Conservation (phyloP, 2,797 vertebrate genomes). For the Carapus acus region DNA sequence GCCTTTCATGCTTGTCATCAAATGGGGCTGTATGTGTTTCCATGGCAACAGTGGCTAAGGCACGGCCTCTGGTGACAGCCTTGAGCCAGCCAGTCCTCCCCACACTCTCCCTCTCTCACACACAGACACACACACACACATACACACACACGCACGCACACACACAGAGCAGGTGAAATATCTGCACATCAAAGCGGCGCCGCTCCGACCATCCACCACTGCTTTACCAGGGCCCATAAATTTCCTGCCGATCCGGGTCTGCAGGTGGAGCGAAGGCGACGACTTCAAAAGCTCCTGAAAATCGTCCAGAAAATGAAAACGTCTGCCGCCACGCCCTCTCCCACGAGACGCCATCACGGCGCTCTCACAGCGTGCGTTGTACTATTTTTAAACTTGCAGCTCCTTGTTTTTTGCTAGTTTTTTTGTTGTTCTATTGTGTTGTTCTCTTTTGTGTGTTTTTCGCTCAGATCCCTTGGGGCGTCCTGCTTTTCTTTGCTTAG, state of each 20-base stretch:
- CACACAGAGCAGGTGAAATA: constrained; percentile 49
- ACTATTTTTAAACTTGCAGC: neutral
- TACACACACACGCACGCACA: constrained; percentile 3
- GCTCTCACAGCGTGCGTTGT: constrained; percentile 13
- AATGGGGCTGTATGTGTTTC: constrained; percentile 63
- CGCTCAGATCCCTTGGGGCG: too few relatives aligned
- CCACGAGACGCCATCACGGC: constrained; percentile 13
- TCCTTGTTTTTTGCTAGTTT: too few relatives aligned
- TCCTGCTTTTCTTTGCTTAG: too few relatives aligned
- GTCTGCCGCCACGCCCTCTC: constrained; percentile 11
- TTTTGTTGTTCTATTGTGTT: too few relatives aligned
- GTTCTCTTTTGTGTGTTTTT: too few relatives aligned
- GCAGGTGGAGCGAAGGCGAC: constrained; percentile 22
- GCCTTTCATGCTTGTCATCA: constrained; percentile 66
- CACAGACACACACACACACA: constrained; percentile 14
- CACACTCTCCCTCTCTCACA: constrained; percentile 6
- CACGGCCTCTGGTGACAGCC: constrained; percentile 59
- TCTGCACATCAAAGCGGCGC: constrained; percentile 59
- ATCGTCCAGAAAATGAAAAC: constrained; percentile 31
- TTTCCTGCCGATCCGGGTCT: constrained; percentile 47
- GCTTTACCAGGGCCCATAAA: constrained; percentile 54
- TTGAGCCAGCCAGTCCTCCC: constrained; percentile 27
- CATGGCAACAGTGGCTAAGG: constrained; percentile 65
- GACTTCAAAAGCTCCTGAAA: constrained; percentile 43
- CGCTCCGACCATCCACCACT: constrained; percentile 47